phyloP scores from a whole-genome alignment of 1,140 invertebrate species.

The Battus philenor region DNA sequence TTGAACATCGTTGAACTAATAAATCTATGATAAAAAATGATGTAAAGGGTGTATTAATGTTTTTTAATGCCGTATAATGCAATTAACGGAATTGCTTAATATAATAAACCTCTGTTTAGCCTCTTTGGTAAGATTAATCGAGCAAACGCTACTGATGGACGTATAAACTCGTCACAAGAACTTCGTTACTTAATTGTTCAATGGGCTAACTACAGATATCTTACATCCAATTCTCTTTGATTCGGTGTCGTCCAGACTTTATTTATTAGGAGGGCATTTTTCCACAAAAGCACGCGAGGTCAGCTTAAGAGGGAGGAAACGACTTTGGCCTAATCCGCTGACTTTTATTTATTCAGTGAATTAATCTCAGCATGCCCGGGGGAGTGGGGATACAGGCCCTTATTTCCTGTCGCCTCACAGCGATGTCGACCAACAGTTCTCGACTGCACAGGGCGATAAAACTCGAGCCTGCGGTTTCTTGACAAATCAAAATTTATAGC shows the following conservation, averaged over 20 bases:
- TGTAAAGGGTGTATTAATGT: too few species aligned
- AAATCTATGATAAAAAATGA: too few species aligned
- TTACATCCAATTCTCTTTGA: slow-evolving; percentile 38
- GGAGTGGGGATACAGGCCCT: slow-evolving; percentile 49
- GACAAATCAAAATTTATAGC: slow-evolving; percentile 42
- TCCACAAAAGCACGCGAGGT: slow-evolving; percentile 70
- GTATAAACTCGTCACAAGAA: slow-evolving; percentile 7
- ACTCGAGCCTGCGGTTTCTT: slow-evolving; percentile 27
- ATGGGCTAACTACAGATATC: slow-evolving; percentile 21
- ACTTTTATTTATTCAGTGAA: slow-evolving; percentile 76
- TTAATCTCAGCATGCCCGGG: slow-evolving; percentile 60
- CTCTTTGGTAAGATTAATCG: neutral
- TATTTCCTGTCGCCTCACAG: slow-evolving; percentile 52
- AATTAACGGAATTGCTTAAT: too few species aligned
- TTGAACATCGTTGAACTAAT: too few species aligned
- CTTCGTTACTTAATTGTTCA: slow-evolving; percentile 28
- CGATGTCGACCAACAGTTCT: slow-evolving; percentile 44
- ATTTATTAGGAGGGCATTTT: slow-evolving; percentile 69
- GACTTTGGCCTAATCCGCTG: slow-evolving; percentile 73
- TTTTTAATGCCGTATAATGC: too few species aligned
- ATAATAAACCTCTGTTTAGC: neutral
- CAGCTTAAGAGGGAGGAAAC: slow-evolving; percentile 73
- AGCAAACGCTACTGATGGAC: slow-evolving; percentile 1
- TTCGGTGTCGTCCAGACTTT: slow-evolving; percentile 56
- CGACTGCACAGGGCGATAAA: slow-evolving; percentile 42